phyloP scores from a whole-genome alignment of 2,888 invertebrate species.

The Drosophila kokeensis region DNA sequence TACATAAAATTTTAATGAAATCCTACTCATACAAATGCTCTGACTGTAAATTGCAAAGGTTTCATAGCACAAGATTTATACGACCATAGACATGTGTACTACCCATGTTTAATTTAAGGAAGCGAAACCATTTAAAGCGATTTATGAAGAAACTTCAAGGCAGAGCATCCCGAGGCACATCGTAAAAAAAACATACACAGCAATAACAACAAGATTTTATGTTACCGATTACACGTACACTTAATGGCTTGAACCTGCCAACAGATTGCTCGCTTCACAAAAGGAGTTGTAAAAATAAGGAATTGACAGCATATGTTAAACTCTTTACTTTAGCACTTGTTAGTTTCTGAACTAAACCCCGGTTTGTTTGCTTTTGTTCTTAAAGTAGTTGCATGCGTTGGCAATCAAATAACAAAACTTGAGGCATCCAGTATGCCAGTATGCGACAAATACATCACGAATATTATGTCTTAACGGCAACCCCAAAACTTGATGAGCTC shows the following conservation, averaged over 20 bases:
- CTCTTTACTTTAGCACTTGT: constrained; percentile 29
- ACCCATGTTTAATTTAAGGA: constrained; percentile 65
- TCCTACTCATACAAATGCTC: constrained; percentile 25
- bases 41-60: constrained; percentile 29
- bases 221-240: neutral
- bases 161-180: constrained; percentile 25
- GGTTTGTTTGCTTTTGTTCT: constrained; percentile 13
- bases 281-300: constrained; percentile 24
- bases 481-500: constrained; percentile 30
- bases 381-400: constrained; percentile 29
- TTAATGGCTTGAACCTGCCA: constrained; percentile 9
- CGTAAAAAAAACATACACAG: constrained; percentile 24
- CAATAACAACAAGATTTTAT: constrained; percentile 14
- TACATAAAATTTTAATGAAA: constrained; percentile 51
- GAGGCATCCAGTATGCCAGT: constrained; percentile 42
- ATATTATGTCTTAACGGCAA: constrained; percentile 56
- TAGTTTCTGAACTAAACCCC: neutral
- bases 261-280: neutral
- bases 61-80: constrained; percentile 18
- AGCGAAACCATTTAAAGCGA: constrained; percentile 53
- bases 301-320: constrained; percentile 30
- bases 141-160: constrained; percentile 51
- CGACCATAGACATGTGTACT: constrained; percentile 44
- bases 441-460: constrained; percentile 65
- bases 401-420: constrained; percentile 65